Evolutionary conservation across 2,888 invertebrate genomes (phyloP), one percentile per base, ranked within the genome.

Genomic region (Uloborus plumipes): DNA sequence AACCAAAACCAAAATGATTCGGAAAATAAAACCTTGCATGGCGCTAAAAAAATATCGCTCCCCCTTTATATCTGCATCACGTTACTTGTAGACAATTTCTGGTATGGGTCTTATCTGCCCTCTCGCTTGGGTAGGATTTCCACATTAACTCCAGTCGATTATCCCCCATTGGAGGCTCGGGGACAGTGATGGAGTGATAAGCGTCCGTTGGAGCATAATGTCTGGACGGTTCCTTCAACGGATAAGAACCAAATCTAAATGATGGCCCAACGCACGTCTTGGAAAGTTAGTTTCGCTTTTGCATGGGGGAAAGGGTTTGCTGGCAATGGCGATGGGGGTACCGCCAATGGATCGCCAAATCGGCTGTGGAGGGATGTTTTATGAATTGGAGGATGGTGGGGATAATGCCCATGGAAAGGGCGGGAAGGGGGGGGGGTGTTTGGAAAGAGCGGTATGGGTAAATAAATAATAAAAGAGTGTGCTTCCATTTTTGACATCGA

Each of bases 161-260:
- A 79, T 79, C 51, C 77, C 53, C 76, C 20, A 61, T 66, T 39
- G 22, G 74, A 59, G 55, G 66, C 31, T 59, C 31, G 39, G 65
- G 70, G 47, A 62, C 71, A 51, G 50, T 67, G 79, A 79, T 79
- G 49, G 55, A 66, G 72, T 79, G 79, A 79, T 79, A 79, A 79
- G 79, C 71, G 64, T 58, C 31, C 67, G 62, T n/a, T 39, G 18
- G 62, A 67, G 66, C 75, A 47, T 61, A 74, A 74, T 55, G 66
- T 53, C 69, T 65, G 20, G 61, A 26, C 58, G 11, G 47, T 31
- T 65, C 47, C 70, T 70, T 18, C 67, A n/a, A 18, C 69, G 65
- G 51, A 73, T 64, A 73, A 65, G 55, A 73, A 51, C 64, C 71
- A 71, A 78, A 78, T 71, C 71, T 65, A 65, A 71, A 71, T 78